Evolutionary conservation across 1,140 invertebrate species (phyloP).

Genomic region (Caenorhabditis tropicalis): DNA sequence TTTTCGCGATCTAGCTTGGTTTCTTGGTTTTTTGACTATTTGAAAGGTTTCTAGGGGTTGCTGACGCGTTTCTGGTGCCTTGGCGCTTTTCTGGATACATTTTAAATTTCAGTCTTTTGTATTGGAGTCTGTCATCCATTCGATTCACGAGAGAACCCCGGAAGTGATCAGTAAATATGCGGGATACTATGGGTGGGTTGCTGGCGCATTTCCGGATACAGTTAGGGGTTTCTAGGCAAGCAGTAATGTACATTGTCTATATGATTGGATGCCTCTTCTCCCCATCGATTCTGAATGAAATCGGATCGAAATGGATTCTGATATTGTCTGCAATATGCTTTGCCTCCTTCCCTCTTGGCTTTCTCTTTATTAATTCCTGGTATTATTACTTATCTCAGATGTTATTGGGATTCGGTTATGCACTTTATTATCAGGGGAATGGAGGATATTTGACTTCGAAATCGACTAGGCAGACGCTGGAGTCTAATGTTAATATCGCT

Average conservation of each 20-base stretch:
- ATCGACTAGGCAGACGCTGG: not conserved
- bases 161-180: not conserved
- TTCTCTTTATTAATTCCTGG: not conserved
- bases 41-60: too few species aligned
- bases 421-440: not conserved
- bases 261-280: slow-evolving; percentile 23
- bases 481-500: not conserved
- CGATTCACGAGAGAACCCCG: not conserved
- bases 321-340: not conserved
- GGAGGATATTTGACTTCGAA: not conserved
- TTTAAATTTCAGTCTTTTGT: not conserved
- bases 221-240: slow-evolving; percentile 38
- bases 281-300: slow-evolving; percentile 14
- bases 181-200: slow-evolving; percentile 46
- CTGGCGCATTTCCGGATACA: not conserved
- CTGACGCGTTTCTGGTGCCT: not conserved
- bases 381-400: not conserved
- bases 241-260: not conserved
- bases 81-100: not conserved
- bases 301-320: not conserved
- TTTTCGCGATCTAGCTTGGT: too few species aligned
- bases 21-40: not conserved
- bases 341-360: not conserved
- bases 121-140: slow-evolving; percentile 42
- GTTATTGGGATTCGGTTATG: not conserved